A percentile compares a stretch with the other conserved stretches of the same genome.
Evolutionary conservation across 2,888 invertebrate genomes (phyloP).

Genomic region (Noctua fimbriata): DNA sequence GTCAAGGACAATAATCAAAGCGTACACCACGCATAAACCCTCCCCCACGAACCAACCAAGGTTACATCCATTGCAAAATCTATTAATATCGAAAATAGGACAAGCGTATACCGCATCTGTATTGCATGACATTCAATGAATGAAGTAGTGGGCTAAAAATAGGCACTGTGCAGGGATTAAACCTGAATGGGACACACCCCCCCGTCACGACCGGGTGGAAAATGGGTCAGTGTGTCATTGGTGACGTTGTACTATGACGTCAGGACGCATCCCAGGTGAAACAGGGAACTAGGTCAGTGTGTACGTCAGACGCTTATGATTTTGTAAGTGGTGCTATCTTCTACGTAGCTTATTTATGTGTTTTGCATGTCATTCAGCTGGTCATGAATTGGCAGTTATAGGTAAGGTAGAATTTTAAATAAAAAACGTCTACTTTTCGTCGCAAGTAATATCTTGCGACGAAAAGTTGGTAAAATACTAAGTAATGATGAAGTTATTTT

Average conservation of each 20-base stretch:
- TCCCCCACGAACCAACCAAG: slow-evolving; percentile 9
- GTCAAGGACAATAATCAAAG: slow-evolving; percentile 47
- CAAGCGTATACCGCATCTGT: slow-evolving; percentile 55
- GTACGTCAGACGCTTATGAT: slow-evolving; percentile 55
- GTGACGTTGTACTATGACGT: slow-evolving; percentile 85
- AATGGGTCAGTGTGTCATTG: slow-evolving; percentile 86
- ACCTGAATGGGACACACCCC: slow-evolving; percentile 83
- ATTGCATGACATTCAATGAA: slow-evolving; percentile 79
- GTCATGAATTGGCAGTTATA: slow-evolving; percentile 13
- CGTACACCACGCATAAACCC: slow-evolving; percentile 9
- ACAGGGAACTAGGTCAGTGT: slow-evolving; percentile 76
- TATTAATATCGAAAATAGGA: slow-evolving; percentile 59
- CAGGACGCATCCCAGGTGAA: slow-evolving; percentile 84
- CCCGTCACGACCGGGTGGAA: slow-evolving; percentile 66
- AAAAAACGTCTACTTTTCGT: too few relatives aligned
- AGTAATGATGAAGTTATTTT: not conserved
- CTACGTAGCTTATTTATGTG: not conserved
- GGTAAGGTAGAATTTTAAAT: not conserved
- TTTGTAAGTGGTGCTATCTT: slow-evolving; percentile 24
- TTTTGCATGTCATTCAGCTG: slow-evolving; percentile 9
- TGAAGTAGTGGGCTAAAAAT: slow-evolving; percentile 86
- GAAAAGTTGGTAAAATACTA: not conserved
- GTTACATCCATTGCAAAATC: slow-evolving; percentile 42
- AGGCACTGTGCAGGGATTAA: slow-evolving; percentile 79
- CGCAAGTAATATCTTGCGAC: not conserved